Base-by-base conservation (phyloP, 2,113 vertebrate species). In the Tupaia chinensis region DNA sequence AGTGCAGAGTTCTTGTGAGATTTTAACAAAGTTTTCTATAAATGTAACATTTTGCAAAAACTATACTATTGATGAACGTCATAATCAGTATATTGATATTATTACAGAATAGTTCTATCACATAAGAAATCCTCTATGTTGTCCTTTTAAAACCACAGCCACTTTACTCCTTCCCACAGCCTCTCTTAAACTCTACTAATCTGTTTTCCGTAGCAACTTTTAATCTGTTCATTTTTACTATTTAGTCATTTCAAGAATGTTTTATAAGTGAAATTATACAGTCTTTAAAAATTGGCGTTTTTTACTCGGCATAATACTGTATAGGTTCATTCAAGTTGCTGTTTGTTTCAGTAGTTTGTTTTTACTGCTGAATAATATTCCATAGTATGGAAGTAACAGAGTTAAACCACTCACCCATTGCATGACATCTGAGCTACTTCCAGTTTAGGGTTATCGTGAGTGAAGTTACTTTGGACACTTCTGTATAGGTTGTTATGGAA, bases 181-280 rank as follows among this genome's bases (percentile, higher is more conserved):
- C 4, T 22, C 9, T 60, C 20, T 29, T 93, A 70, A 61, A 73
- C 29, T 91, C 17, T 2, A 44, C 44, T 44, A 44, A 44, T 44
- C 44, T 44, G 44, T 44, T 44, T 44, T 44, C 44, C 44, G 3
- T 77, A n/a, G 20, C 4, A 87, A 83, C 58, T 17, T 60, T 56
- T 89, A 76, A 86, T 15, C n/a, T 61, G 11, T 69, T 90, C 23
- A 34, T 66, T 9, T 56, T 94, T 87, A 72, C 66, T 94, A 74
- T 86, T 68, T 85, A 89, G 25, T 89, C 29, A 76, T 84, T 92
- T 90, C 66, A 92, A 56, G 27, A 94, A 84, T 61, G 19, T 44
- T 69, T 23, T 8, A 7, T 32, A 70, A 88, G 34, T 83, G 44
- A 54, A 89, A 84, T 91, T 17, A 76, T 34, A 32, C 9, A 87